Percentiles rank a stretch among this genome's conserved stretches.
Conservation (phyloP, 2,888 invertebrate species). For the Mesodorylaimus sp. region DNA sequence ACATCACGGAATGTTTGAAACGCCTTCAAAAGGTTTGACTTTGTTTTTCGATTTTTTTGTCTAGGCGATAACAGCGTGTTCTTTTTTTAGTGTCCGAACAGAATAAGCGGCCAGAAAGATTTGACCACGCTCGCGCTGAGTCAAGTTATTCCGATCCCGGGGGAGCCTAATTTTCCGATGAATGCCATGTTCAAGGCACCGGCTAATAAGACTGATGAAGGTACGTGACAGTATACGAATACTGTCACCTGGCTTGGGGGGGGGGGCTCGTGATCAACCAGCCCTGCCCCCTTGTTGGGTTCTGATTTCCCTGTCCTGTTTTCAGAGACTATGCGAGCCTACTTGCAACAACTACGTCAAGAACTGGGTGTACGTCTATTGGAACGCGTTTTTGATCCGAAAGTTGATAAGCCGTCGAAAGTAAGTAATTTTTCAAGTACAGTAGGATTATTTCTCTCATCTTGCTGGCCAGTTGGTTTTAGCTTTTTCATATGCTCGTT, state of each 20-base stretch:
- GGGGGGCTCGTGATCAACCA: no score
- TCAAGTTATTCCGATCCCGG: constrained; percentile 75
- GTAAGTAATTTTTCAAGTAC: constrained; percentile 23
- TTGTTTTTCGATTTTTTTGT: background rate
- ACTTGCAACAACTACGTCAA: constrained; percentile 78
- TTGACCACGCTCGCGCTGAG: constrained; percentile 78
- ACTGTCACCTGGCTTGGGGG: no score
- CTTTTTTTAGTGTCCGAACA: constrained; percentile 50
- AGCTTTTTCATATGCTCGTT: constrained; percentile 4
- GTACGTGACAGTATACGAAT: constrained; percentile 34
- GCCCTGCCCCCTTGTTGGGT: no score
- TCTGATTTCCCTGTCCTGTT: no score
- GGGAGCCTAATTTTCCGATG: constrained; percentile 77
- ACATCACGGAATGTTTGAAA: constrained; percentile 91
- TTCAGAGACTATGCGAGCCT: constrained; percentile 69
- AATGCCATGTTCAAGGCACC: constrained; percentile 88
- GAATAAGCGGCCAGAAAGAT: constrained; percentile 64
- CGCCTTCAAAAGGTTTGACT: constrained; percentile 54
- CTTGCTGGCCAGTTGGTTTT: no score
- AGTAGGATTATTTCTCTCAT: no score
- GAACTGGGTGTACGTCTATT: constrained; percentile 77
- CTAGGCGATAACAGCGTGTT: background rate
- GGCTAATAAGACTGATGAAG: constrained; percentile 53
- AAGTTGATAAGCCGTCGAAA: constrained; percentile 85
- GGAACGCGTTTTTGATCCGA: constrained; percentile 71